A percentile compares a stretch with the other conserved stretches of the same genome.
phyloP scores from a whole-genome alignment of 2,113 vertebrate species.

The Amphiprion percula region DNA sequence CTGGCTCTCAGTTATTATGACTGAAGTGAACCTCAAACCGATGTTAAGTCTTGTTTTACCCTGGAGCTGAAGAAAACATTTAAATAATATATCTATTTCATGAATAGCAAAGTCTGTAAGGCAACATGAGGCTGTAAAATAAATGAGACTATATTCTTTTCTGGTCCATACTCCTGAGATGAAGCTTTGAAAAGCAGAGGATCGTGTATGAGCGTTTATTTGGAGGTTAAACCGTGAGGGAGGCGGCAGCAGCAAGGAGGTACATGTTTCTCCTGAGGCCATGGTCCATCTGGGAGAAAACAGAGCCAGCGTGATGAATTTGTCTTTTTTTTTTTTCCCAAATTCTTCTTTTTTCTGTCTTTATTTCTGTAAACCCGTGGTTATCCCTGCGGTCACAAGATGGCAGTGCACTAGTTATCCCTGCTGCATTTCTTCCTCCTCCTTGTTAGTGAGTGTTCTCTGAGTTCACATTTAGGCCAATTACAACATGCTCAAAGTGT shows the following conservation, averaged over 20 bases:
- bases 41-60: too few species aligned
- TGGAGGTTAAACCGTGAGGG: not conserved
- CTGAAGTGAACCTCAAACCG: too few species aligned
- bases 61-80: too few species aligned
- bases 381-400: too few species aligned
- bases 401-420: too few species aligned
- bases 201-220: not conserved
- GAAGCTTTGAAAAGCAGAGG: not conserved
- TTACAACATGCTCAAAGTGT: too few species aligned
- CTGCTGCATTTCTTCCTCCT: too few species aligned
- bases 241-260: constrained; percentile 3
- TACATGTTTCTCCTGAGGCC: constrained; percentile 31
- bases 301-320: not conserved
- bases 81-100: too few species aligned
- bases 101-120: not conserved
- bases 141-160: not conserved
- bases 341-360: not conserved
- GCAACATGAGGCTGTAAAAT: not conserved
- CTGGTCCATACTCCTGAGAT: not conserved
- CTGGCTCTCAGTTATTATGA: too few species aligned
- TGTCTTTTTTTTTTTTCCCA: not conserved
- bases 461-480: too few species aligned
- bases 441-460: too few species aligned
- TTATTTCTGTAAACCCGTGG: too few species aligned
- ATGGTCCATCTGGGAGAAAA: constrained; percentile 34